These are phyloP conservation scores for Micromesistius poutassou DNA, from an alignment of 2,797 vertebrate species.

Conservation along the genomic window DNA sequence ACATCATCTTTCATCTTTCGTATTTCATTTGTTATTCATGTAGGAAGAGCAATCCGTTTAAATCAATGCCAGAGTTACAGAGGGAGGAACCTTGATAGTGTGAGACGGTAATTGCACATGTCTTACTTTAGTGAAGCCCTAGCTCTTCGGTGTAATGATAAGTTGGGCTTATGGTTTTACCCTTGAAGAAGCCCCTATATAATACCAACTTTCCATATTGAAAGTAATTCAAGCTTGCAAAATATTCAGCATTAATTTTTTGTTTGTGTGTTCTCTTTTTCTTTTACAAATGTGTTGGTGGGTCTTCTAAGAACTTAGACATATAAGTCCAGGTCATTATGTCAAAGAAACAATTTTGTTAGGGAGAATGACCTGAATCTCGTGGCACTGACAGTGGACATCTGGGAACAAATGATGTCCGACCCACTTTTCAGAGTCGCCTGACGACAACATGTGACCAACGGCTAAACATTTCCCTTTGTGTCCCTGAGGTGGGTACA, in stretches of 20 bases:
- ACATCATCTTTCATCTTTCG: neutral
- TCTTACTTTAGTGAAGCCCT: conserved; percentile 48
- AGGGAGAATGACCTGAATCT: neutral
- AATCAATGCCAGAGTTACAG: conserved; percentile 59
- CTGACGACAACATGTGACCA: neutral
- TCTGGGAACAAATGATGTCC: neutral
- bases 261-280: neutral
- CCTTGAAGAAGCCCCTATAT: conserved; percentile 36
- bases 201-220: neutral
- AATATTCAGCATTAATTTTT: neutral
- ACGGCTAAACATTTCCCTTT: neutral
- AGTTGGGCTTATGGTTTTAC: conserved; percentile 49
- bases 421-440: neutral
- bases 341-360: neutral
- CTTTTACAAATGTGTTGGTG: neutral
- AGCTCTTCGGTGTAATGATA: conserved; percentile 36
- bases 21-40: neutral
- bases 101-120: conserved; percentile 53
- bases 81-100: conserved; percentile 48
- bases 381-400: neutral
- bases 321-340: neutral
- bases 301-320: neutral
- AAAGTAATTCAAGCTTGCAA: neutral
- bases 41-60: conserved; percentile 28
- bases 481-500: neutral